These are phyloP conservation scores for Formica selysi DNA, from an alignment of 1,140 invertebrate genomes.

Conservation along the genomic window DNA sequence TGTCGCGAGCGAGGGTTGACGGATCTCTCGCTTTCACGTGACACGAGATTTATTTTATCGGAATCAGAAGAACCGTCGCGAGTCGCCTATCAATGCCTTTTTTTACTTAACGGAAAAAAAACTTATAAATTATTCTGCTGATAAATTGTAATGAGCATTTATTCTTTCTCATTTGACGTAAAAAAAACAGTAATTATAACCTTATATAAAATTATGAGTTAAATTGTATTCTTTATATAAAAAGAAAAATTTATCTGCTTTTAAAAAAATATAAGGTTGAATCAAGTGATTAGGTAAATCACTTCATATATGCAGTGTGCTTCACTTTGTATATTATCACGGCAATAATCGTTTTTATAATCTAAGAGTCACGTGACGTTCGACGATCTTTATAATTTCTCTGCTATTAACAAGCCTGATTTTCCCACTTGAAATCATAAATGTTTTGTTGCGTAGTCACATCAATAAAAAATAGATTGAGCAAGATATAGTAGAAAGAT, in stretches of 20 bases:
- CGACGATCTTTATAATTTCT: constrained; percentile 58
- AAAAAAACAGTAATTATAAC: background rate
- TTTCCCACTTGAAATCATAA: constrained; percentile 52
- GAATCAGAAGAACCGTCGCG: background rate
- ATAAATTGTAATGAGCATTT: constrained; percentile 20
- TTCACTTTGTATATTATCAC: background rate
- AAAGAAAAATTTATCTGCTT: background rate
- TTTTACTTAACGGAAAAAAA: background rate
- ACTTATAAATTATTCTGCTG: background rate
- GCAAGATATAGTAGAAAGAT: background rate
- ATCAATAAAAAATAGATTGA: constrained; percentile 1
- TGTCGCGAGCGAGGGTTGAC: background rate
- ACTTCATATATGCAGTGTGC: background rate
- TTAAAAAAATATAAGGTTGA: background rate
- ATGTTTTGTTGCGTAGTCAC: background rate
- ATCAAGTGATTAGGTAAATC: constrained; percentile 10
- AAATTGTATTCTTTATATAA: background rate
- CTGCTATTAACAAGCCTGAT: constrained; percentile 39
- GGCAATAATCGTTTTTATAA: constrained; percentile 40
- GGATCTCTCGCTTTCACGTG: constrained; percentile 19
- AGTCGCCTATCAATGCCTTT: background rate
- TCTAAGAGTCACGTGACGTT: background rate
- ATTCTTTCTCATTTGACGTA: background rate
- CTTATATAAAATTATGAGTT: background rate
- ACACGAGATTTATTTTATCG: constrained; percentile 13